Evolutionary conservation across 2,113 vertebrate species (phyloP).

Genomic region (Rhinoderma darwinii): DNA sequence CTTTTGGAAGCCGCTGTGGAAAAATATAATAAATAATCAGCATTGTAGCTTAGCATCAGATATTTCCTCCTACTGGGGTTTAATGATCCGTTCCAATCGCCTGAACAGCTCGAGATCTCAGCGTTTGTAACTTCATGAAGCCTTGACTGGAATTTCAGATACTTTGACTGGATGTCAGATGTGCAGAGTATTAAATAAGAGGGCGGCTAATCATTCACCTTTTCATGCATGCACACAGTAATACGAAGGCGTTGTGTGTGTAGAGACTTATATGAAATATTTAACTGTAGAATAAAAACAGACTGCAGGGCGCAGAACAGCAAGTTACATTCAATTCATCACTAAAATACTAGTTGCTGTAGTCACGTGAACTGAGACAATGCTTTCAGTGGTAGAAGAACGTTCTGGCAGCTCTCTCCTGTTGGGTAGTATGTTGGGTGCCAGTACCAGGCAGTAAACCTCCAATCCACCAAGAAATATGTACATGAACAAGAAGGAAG

Average conservation of each 20-base stretch:
- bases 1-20: slow-evolving; percentile 37
- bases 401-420: too few relatives aligned
- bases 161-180: slow-evolving; percentile 43
- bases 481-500: too few relatives aligned
- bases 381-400: not conserved
- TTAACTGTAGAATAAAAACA: slow-evolving; percentile 14
- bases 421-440: too few relatives aligned
- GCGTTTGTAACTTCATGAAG: slow-evolving; percentile 40
- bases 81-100: slow-evolving; percentile 51
- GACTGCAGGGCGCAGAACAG: not conserved
- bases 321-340: slow-evolving; percentile 14
- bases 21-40: slow-evolving; percentile 53
- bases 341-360: not conserved
- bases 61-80: slow-evolving; percentile 50
- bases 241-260: not conserved
- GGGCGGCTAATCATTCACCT: slow-evolving; percentile 11
- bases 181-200: slow-evolving; percentile 28
- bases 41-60: slow-evolving; percentile 34
- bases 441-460: too few relatives aligned
- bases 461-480: too few relatives aligned
- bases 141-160: slow-evolving; percentile 31
- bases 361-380: not conserved
- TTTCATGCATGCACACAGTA: slow-evolving; percentile 30
- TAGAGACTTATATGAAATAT: slow-evolving; percentile 6
- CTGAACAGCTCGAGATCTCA: slow-evolving; percentile 37